Conservation (phyloP, 2,888 invertebrate genomes). For the Brenthis daphne region DNA sequence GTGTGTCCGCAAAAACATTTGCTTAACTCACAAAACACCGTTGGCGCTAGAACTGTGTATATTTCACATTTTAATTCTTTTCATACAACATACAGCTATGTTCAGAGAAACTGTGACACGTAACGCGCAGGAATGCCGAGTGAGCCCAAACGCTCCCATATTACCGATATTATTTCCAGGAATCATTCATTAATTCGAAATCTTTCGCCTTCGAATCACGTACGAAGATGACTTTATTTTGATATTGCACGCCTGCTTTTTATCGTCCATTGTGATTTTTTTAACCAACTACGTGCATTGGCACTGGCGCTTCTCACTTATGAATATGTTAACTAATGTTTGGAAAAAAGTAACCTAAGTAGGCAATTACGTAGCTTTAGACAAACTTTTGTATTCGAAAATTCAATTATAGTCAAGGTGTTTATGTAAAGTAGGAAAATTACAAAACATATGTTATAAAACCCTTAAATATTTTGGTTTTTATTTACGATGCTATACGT, state of each 20-base stretch:
- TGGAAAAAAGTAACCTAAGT: neutral
- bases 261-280: conserved; percentile 69
- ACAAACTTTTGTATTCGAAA: too few species aligned
- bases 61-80: conserved; percentile 12
- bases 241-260: conserved; percentile 69
- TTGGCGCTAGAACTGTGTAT: neutral
- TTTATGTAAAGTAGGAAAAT: neutral
- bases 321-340: conserved; percentile 45
- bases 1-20: neutral
- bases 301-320: conserved; percentile 46
- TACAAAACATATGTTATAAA: too few species aligned
- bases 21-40: neutral
- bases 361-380: too few species aligned
- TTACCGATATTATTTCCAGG: conserved; percentile 55
- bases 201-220: conserved; percentile 62
- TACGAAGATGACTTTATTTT: conserved; percentile 73
- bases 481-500: too few species aligned
- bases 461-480: too few species aligned
- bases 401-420: neutral
- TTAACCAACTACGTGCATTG: conserved; percentile 57
- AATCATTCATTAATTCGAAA: conserved; percentile 52
- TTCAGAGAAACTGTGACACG: conserved; percentile 32
- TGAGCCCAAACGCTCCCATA: conserved; percentile 44
- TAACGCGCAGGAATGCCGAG: conserved; percentile 43
- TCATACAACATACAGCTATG: conserved; percentile 25